These are phyloP conservation scores for Acestrorhynchus altus DNA, from an alignment of 2,797 vertebrate species.

Conservation along the genomic window DNA sequence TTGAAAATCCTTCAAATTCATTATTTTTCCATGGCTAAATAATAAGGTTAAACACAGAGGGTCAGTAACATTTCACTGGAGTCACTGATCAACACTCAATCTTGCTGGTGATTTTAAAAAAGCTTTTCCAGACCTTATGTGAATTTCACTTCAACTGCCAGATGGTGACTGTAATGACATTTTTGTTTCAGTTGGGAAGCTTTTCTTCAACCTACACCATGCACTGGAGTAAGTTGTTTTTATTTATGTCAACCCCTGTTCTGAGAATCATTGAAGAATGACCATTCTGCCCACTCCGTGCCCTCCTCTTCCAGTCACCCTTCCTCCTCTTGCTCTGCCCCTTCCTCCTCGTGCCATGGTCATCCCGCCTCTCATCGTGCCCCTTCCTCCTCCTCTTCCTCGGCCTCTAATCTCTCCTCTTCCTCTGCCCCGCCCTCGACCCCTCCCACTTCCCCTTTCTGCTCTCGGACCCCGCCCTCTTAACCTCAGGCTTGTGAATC, in stretches of 20 bases:
- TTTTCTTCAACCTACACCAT: not conserved
- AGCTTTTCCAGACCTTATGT: not conserved
- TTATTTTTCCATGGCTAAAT: no score
- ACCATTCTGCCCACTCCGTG: slow-evolving; percentile 63
- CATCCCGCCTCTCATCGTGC: slow-evolving; percentile 24
- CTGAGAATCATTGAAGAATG: slow-evolving; percentile 63
- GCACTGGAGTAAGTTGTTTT: not conserved
- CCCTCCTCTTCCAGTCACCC: not conserved
- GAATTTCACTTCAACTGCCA: no score
- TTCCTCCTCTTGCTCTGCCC: slow-evolving; percentile 39
- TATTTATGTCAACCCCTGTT: not conserved
- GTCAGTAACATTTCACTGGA: not conserved
- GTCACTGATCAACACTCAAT: not conserved
- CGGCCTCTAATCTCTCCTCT: slow-evolving; percentile 13
- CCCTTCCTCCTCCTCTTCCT: slow-evolving; percentile 36
- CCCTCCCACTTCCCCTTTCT: slow-evolving; percentile 24
- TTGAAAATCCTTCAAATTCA: not conserved
- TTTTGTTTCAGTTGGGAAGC: no score
- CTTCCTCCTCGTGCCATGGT: slow-evolving; percentile 29
- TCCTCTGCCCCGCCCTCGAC: slow-evolving; percentile 44
- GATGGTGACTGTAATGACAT: not conserved
- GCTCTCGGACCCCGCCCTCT: slow-evolving; percentile 53
- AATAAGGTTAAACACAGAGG: not conserved
- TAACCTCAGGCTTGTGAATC: slow-evolving; percentile 78
- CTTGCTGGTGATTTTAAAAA: not conserved